These are phyloP conservation scores for Canis aureus DNA, from an alignment of 2,113 vertebrate genomes.

Conservation along the genomic window DNA sequence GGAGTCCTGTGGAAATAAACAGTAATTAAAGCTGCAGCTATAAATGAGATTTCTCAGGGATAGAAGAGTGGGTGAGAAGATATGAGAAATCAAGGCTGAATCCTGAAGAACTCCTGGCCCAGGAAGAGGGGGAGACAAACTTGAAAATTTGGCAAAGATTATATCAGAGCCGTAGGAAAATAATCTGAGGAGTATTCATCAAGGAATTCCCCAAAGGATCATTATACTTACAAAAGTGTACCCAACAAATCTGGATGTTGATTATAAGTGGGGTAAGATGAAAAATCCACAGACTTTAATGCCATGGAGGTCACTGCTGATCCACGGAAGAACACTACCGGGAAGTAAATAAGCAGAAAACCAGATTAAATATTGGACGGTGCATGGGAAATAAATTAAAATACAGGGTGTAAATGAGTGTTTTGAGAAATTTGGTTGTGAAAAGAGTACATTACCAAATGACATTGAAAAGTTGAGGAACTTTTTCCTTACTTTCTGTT, in stretches of 20 bases:
- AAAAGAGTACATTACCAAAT: background rate
- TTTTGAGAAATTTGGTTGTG: background rate
- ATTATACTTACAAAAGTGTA: conserved; percentile 2
- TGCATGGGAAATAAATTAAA: background rate
- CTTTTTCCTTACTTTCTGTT: background rate
- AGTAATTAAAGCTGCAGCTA: conserved; percentile 45
- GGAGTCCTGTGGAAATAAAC: background rate
- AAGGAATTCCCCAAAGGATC: background rate
- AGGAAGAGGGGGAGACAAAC: background rate
- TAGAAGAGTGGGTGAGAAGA: background rate
- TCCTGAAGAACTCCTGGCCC: background rate
- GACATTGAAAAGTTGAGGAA: background rate
- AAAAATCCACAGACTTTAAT: background rate
- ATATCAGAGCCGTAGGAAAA: background rate
- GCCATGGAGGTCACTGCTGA: background rate
- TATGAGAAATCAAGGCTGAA: background rate
- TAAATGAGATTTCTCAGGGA: background rate
- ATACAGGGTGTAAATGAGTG: background rate
- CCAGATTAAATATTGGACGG: background rate
- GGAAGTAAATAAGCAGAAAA: background rate
- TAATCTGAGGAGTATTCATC: background rate
- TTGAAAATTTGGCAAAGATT: background rate
- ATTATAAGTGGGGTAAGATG: background rate
- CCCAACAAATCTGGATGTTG: background rate
- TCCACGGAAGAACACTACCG: background rate